Conservation (phyloP, 92 coral and sea anemone genomes). For the Zoanthus sociatus region DNA sequence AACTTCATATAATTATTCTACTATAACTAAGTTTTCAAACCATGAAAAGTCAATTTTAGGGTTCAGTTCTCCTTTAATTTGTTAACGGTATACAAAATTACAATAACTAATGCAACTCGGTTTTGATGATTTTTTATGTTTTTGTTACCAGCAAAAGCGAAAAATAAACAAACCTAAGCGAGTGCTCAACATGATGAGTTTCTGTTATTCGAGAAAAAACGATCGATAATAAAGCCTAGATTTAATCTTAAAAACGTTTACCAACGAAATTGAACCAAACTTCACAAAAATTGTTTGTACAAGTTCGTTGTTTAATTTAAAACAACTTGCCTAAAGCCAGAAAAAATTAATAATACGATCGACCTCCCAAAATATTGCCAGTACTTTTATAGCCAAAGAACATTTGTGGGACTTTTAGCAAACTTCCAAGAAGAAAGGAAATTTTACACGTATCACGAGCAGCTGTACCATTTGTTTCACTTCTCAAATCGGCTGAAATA, state of each 20-base stretch:
- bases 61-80: no score
- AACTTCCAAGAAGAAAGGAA: background rate
- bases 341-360: background rate
- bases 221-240: background rate
- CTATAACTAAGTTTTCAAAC: no score
- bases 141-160: background rate
- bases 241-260: slow-evolving; percentile 2
- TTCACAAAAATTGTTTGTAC: background rate
- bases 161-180: background rate
- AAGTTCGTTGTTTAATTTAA: background rate
- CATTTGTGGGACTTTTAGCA: background rate
- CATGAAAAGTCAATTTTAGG: no score
- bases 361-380: background rate
- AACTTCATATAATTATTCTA: no score
- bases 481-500: slow-evolving; percentile 30
- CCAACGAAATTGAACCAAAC: background rate
- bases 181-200: background rate
- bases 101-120: background rate
- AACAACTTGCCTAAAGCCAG: background rate
- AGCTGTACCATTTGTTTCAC: slow-evolving; percentile 17
- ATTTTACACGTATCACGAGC: background rate
- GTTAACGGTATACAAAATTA: background rate
- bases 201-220: background rate
- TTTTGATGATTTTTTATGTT: background rate
- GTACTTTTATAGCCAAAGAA: background rate